phyloP scores from a whole-genome alignment of 2,797 vertebrate species.

The Chanos chanos region DNA sequence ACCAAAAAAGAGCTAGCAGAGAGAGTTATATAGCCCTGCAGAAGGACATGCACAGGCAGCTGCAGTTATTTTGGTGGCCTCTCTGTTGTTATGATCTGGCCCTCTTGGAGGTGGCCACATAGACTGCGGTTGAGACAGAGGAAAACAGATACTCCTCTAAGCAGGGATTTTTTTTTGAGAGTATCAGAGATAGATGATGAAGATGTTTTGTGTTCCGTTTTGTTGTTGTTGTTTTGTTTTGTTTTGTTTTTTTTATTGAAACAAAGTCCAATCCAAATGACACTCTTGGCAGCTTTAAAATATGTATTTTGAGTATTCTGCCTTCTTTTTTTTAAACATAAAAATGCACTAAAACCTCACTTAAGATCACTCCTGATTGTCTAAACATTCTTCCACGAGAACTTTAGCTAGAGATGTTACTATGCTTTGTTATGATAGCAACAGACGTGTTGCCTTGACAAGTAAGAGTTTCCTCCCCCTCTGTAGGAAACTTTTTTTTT shows the following conservation, averaged over 20 bases:
- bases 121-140: constrained; percentile 14
- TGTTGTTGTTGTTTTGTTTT: too few relatives aligned
- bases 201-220: too few relatives aligned
- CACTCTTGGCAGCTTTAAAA: too few relatives aligned
- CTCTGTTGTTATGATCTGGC: constrained; percentile 54
- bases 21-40: constrained; percentile 40
- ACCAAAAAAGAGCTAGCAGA: constrained; percentile 25
- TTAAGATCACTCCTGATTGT: neutral
- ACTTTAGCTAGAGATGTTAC: constrained; percentile 37
- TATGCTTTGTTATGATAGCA: constrained; percentile 52
- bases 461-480: constrained; percentile 44
- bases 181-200: too few relatives aligned
- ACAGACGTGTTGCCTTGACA: constrained; percentile 59
- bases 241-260: too few relatives aligned
- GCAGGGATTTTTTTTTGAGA: too few relatives aligned
- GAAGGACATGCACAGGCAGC: constrained; percentile 60
- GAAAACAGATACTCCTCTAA: too few relatives aligned
- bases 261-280: too few relatives aligned
- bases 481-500: constrained; percentile 49
- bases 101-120: constrained; percentile 43
- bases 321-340: too few relatives aligned
- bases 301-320: too few relatives aligned
- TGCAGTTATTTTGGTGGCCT: constrained; percentile 68
- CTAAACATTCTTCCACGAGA: constrained; percentile 22
- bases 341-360: too few relatives aligned